Evolutionary conservation across 2,888 invertebrate genomes (phyloP).

Genomic region (Dicranocentrus wangi): DNA sequence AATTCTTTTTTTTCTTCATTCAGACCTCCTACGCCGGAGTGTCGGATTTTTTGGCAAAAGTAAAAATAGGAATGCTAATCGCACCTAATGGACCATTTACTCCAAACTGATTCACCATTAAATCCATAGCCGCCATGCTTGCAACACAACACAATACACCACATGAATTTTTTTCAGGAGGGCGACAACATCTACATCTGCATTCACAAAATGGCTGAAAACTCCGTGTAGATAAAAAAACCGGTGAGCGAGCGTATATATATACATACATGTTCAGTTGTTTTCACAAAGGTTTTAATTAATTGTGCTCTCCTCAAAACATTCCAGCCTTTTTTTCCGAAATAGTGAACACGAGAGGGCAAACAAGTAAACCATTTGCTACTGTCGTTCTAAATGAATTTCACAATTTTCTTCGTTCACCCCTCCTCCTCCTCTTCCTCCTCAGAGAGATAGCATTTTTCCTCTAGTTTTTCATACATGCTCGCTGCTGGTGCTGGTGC

Average conservation of each 20-base stretch:
- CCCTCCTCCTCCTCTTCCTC: conserved; percentile 9
- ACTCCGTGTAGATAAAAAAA: no score
- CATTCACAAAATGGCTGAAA: no score
- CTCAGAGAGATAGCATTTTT: no score
- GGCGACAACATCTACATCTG: no score
- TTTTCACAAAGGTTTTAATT: conserved; percentile 57
- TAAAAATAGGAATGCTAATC: conserved; percentile 60
- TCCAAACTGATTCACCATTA: conserved; percentile 47
- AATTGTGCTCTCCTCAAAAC: conserved; percentile 38
- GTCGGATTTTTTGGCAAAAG: conserved; percentile 21
- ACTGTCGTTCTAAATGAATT: conserved; percentile 57
- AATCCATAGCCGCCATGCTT: neutral
- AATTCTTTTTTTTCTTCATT: no score
- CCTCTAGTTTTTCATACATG: no score
- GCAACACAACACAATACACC: neutral
- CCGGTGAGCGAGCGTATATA: no score
- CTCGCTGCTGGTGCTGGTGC: no score
- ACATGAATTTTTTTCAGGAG: no score
- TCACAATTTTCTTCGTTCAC: conserved; percentile 57
- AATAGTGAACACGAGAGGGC: neutral
- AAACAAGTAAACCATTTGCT: conserved; percentile 56
- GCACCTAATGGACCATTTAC: conserved; percentile 55
- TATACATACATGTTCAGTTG: no score
- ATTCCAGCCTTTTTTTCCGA: conserved; percentile 5
- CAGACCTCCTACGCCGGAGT: no score